A percentile compares a stretch with the other conserved stretches of the same genome.
Evolutionary conservation across 2,888 invertebrate species (phyloP).

Genomic region (Carcina quercana): DNA sequence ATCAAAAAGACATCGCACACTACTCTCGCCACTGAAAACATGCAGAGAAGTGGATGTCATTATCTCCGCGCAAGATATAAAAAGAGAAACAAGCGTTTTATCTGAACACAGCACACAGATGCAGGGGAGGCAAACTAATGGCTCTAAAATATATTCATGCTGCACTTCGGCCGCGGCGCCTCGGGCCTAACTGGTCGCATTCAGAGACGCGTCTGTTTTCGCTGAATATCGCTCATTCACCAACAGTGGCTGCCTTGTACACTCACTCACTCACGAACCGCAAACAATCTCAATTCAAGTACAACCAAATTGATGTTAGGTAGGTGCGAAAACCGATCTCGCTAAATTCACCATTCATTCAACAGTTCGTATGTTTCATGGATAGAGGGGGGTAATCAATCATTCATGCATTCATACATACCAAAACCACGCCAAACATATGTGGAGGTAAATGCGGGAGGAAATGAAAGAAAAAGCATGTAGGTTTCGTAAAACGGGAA

Average conservation of each 20-base stretch:
- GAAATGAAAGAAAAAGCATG: slow-evolving; percentile 41
- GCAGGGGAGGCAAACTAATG: slow-evolving; percentile 57
- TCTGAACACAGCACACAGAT: slow-evolving; percentile 60
- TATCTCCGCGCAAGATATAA: slow-evolving; percentile 34
- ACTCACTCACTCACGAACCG: slow-evolving; percentile 42
- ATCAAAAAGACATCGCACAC: slow-evolving; percentile 72
- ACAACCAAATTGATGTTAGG: slow-evolving; percentile 68
- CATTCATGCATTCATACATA: slow-evolving; percentile 34
- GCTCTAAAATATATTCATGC: slow-evolving; percentile 53
- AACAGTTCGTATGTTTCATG: too few relatives aligned
- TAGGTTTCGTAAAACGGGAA: slow-evolving; percentile 24
- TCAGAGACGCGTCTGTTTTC: slow-evolving; percentile 40
- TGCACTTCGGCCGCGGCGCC: slow-evolving; percentile 34
- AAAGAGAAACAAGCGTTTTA: slow-evolving; percentile 43
- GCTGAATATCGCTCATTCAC: slow-evolving; percentile 71
- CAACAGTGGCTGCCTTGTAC: slow-evolving; percentile 21
- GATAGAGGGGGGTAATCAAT: slow-evolving; percentile 12
- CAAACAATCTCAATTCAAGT: slow-evolving; percentile 54
- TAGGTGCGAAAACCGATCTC: slow-evolving; percentile 16
- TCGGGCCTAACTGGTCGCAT: slow-evolving; percentile 28
- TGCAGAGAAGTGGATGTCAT: slow-evolving; percentile 50
- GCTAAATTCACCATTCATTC: slow-evolving; percentile 12
- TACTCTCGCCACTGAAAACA: slow-evolving; percentile 56
- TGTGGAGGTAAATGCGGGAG: slow-evolving; percentile 43
- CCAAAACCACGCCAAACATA: slow-evolving; percentile 33